A percentile compares a stretch with the other conserved stretches of the same genome.
Evolutionary conservation across 2,797 vertebrate species (phyloP).

Genomic region (Muscicapa comitata): DNA sequence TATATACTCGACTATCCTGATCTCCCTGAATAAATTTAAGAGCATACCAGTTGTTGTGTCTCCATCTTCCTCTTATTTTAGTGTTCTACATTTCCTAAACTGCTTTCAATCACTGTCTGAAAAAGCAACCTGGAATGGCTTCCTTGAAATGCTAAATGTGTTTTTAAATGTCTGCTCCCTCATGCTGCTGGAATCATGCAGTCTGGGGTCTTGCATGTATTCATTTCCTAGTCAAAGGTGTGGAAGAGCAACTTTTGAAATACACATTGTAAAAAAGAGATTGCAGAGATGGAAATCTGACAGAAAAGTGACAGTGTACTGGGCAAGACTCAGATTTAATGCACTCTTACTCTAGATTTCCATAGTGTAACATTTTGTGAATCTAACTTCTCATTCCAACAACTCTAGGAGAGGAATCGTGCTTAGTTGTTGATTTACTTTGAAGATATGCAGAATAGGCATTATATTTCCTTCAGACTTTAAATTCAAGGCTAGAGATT

Average conservation of each 20-base stretch:
- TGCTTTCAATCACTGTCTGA: background rate
- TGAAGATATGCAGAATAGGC: background rate
- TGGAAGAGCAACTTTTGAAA: background rate
- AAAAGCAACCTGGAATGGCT: constrained; percentile 8
- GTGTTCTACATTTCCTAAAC: background rate
- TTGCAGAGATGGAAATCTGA: background rate
- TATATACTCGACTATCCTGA: background rate
- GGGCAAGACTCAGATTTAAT: background rate
- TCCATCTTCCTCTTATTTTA: background rate
- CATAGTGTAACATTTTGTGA: background rate
- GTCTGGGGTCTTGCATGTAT: background rate
- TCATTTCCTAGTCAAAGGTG: background rate
- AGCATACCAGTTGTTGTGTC: background rate
- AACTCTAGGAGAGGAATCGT: background rate
- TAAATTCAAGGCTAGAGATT: background rate
- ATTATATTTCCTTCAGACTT: background rate
- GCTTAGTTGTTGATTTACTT: background rate
- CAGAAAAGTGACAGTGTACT: background rate
- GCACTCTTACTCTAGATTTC: constrained; percentile 9
- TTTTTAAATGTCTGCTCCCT: constrained; percentile 25
- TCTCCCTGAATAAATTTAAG: background rate
- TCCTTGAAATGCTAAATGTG: background rate
- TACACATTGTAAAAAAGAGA: background rate
- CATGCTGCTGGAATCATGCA: background rate
- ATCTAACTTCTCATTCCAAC: background rate